A percentile compares a stretch with the other conserved stretches of the same genome.
Evolutionary conservation across 1,140 invertebrate species (phyloP).

Genomic region (Octopus sinensis): DNA sequence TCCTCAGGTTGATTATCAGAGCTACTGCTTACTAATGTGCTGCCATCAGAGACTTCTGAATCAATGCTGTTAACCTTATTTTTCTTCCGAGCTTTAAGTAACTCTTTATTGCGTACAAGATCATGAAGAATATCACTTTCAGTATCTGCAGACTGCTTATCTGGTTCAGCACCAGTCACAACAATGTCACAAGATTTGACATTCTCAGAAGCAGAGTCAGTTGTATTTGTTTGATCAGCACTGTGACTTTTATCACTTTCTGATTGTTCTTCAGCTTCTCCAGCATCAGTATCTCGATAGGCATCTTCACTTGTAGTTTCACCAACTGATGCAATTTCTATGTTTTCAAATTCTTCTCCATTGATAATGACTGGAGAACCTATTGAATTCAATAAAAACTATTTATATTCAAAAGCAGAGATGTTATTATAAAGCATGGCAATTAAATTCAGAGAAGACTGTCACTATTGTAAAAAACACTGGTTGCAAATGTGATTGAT

Average conservation of each 20-base stretch:
- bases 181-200: slow-evolving; percentile 46
- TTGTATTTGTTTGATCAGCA: slow-evolving; percentile 10
- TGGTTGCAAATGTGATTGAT: no score
- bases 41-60: slow-evolving; percentile 73
- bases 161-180: slow-evolving; percentile 32
- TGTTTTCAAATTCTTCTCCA: slow-evolving; percentile 57
- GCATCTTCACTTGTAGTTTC: neutral
- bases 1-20: slow-evolving; percentile 39
- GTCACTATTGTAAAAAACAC: no score
- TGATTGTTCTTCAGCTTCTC: slow-evolving; percentile 3
- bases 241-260: neutral
- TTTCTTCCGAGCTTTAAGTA: slow-evolving; percentile 66
- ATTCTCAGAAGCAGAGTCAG: neutral
- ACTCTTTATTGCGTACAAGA: slow-evolving; percentile 55
- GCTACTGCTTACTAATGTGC: slow-evolving; percentile 44
- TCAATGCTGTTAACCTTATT: slow-evolving; percentile 84
- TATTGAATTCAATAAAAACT: slow-evolving; percentile 19
- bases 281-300: neutral
- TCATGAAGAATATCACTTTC: slow-evolving; percentile 51
- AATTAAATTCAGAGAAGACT: neutral
- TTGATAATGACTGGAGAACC: slow-evolving; percentile 56
- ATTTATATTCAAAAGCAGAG: neutral
- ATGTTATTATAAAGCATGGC: neutral
- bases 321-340: slow-evolving; percentile 39
- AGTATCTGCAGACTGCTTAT: slow-evolving; percentile 20